These are phyloP conservation scores for Diplosoma virens DNA, from an alignment of 23 tunicate species.

Conservation along the genomic window DNA sequence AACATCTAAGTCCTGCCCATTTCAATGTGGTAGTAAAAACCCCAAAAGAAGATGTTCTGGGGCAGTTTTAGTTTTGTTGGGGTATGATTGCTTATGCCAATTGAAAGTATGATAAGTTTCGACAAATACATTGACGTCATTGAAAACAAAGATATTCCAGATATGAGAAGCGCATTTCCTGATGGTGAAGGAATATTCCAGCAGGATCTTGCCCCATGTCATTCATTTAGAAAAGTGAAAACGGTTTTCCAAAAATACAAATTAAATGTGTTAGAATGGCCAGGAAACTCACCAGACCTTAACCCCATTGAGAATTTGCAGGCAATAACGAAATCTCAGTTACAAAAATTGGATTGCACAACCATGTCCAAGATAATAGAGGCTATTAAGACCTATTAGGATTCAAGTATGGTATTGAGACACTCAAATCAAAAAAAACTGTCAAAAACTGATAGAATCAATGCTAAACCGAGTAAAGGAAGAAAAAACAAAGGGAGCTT, in stretches of 20 bases:
- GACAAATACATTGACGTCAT: slow-evolving; percentile 8
- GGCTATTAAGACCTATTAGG: background rate
- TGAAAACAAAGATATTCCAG: slow-evolving; percentile 6
- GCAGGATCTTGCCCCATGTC: slow-evolving; percentile 19
- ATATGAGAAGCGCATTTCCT: slow-evolving; percentile 7
- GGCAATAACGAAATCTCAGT: slow-evolving; percentile 19
- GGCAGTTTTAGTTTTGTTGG: background rate
- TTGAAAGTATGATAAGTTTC: slow-evolving; percentile 2
- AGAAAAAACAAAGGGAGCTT: no score
- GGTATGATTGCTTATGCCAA: background rate
- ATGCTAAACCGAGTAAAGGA: no score
- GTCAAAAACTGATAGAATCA: no score
- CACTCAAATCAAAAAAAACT: slow-evolving; percentile 6
- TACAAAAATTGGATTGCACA: slow-evolving; percentile 24
- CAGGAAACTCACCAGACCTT: slow-evolving; percentile 22
- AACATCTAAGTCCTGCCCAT: slow-evolving; percentile 14
- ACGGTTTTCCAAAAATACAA: background rate
- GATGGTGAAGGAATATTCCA: slow-evolving; percentile 6
- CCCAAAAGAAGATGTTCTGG: slow-evolving; percentile 25
- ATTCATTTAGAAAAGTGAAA: background rate
- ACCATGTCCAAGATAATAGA: slow-evolving; percentile 12
- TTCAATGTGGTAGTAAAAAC: slow-evolving; percentile 15
- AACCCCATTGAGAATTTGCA: slow-evolving; percentile 20
- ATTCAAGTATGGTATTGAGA: slow-evolving; percentile 15
- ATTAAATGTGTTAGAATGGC: slow-evolving; percentile 13